Conservation (phyloP, 2,113 vertebrate genomes). For the Neolamprologus brichardi region DNA sequence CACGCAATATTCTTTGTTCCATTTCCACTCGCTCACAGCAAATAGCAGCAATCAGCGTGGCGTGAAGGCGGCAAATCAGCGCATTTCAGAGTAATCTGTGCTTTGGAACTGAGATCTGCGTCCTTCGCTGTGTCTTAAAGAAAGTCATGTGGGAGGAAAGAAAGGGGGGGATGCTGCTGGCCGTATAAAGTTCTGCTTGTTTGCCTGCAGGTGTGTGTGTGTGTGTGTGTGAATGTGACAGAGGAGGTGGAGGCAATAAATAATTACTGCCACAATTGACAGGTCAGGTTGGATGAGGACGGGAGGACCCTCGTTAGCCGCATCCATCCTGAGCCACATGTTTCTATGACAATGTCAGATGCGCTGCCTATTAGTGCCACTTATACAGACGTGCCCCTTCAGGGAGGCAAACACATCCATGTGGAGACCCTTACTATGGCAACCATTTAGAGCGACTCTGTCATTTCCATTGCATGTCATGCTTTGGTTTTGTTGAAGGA, state of each 20-base stretch:
- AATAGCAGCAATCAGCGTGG: not conserved
- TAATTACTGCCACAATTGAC: conserved; percentile 64
- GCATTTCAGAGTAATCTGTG: not conserved
- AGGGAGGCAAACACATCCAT: conserved; percentile 15
- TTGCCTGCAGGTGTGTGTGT: not conserved
- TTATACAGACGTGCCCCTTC: conserved; percentile 47
- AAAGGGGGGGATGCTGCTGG: not conserved
- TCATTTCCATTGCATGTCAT: not conserved
- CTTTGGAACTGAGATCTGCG: not conserved
- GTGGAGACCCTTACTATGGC: conserved; percentile 12
- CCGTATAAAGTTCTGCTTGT: not conserved
- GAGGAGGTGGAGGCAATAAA: conserved; percentile 28
- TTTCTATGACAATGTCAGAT: conserved; percentile 69
- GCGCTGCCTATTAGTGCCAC: conserved; percentile 72
- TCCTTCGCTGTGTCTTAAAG: not conserved
- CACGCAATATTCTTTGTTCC: not conserved
- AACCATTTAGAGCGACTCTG: conserved; percentile 30
- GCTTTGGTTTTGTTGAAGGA: not conserved
- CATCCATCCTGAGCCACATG: conserved; percentile 38
- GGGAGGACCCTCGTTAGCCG: conserved; percentile 55
- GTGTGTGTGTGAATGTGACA: not conserved
- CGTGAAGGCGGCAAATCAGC: not conserved
- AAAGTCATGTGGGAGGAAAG: not conserved
- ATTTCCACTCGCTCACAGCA: not conserved
- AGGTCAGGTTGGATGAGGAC: conserved; percentile 29